phyloP scores from a whole-genome alignment of 2,888 invertebrate species.

The Aphelenchoides bicaudatus region DNA sequence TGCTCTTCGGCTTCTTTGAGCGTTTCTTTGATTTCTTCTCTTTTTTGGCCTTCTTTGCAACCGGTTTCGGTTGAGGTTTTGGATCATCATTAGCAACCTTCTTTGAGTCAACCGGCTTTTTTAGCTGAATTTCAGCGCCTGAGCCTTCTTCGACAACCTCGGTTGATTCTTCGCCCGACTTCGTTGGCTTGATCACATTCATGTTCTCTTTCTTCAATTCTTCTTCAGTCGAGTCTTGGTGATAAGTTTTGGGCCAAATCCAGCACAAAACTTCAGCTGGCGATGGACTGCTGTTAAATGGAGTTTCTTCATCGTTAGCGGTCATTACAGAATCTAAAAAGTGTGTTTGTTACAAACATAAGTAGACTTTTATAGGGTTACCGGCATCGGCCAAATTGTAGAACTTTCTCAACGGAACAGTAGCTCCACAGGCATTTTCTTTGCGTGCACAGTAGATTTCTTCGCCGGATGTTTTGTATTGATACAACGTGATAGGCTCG shows the following conservation, averaged over 20 bases:
- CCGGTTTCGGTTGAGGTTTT: constrained; percentile 13
- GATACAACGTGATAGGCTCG: constrained; percentile 33
- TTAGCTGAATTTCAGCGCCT: not conserved
- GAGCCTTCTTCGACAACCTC: constrained; percentile 4
- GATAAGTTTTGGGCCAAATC: constrained; percentile 23
- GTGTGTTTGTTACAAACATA: not conserved
- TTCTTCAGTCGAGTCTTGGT: constrained; percentile 17
- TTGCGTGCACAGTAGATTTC: constrained; percentile 37
- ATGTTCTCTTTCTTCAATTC: constrained; percentile 13
- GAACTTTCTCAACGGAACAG: constrained; percentile 39
- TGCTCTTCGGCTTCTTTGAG: constrained; percentile 2
- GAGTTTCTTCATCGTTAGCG: constrained; percentile 21
- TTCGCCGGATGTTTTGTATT: constrained; percentile 37
- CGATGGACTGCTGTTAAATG: constrained; percentile 16
- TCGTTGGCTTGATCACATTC: constrained; percentile 7
- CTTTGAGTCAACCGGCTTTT: not conserved
- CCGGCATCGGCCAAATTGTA: constrained; percentile 40
- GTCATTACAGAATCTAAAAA: constrained; percentile 16
- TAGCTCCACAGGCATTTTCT: constrained; percentile 44
- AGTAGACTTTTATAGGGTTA: constrained; percentile 10
- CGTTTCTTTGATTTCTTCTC: not conserved
- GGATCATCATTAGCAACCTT: constrained; percentile 9
- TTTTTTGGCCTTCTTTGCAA: constrained; percentile 4
- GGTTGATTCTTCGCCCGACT: not conserved
- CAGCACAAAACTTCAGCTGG: constrained; percentile 24